phyloP scores from a whole-genome alignment of 1,140 invertebrate species.

The Papilio dardanus region DNA sequence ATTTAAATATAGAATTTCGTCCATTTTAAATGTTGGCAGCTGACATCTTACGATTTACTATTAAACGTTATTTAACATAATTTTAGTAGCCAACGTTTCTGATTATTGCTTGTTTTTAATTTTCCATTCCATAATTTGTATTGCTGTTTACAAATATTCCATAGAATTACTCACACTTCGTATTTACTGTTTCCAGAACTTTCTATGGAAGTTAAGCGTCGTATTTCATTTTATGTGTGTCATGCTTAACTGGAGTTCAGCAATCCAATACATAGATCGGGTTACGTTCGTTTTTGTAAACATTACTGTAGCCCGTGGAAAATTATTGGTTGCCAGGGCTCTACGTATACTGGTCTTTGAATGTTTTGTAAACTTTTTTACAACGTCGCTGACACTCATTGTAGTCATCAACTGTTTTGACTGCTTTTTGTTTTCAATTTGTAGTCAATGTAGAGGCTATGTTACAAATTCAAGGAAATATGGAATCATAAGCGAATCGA shows the following conservation, averaged over 20 bases:
- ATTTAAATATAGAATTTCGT: constrained; percentile 4
- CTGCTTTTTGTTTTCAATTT: not conserved
- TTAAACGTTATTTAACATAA: too few species aligned
- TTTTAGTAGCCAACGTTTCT: too few species aligned
- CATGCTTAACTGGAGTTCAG: not conserved
- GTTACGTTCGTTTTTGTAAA: constrained; percentile 11
- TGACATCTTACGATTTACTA: not conserved
- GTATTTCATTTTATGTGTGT: constrained; percentile 10
- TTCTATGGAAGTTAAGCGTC: not conserved
- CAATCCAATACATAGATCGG: not conserved
- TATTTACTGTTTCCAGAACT: constrained; percentile 2
- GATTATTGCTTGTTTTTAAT: not conserved
- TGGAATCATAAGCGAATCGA: not conserved
- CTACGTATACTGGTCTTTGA: not conserved
- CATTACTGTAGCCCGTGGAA: constrained; percentile 4
- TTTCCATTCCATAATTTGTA: not conserved
- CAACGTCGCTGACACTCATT: not conserved
- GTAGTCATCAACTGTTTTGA: not conserved
- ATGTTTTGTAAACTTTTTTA: constrained; percentile 15
- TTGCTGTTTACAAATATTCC: not conserved
- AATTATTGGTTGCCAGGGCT: not conserved
- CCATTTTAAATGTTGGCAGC: not conserved
- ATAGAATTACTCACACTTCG: not conserved
- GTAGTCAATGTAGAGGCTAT: not conserved
- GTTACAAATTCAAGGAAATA: constrained; percentile 5